Evolutionary conservation across 2,113 vertebrate genomes (phyloP), one percentile per base, ranked within the genome.

Genomic region (Tichodroma muraria): DNA sequence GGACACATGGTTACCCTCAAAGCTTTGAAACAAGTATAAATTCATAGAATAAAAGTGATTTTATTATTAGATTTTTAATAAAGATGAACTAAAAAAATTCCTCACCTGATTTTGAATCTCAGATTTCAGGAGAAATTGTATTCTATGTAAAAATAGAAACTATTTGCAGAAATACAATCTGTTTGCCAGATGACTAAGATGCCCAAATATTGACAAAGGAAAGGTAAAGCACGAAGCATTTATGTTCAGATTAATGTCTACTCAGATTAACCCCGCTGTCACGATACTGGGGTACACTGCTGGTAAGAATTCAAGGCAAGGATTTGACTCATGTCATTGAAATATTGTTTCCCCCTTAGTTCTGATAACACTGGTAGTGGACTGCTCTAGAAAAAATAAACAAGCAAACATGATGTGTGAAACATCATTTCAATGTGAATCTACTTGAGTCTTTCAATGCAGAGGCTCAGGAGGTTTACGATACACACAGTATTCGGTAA

Each of bases 401-500:
- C 44, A 77, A 95, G 60, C 88, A 86, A 96, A 90, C 33, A 82
- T 86, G 94, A 97, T 54, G 85, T 91, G 68, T 63, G 64, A 94
- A 95, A 90, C 91, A 85, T 78, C 76, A 95, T 93, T 91, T 96
- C 92, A 90, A 80, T 60, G 70, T 56, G 45, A 91, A 94, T 97
- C 94, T 88, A 97, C 91, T 96, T 45, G 88, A 95, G 86, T 90
- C 90, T 91, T 97, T 92, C 79, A 84, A 96, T 4, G 96, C 90
- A 94, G 95, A 97, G 96, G 96, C 94, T 96, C 91, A 87, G 96
- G 90, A 92, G 69, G 63, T 97, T 95, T 95, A 97, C 75, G 25
- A 97, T 97, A 97, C 96, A 98, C 98, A 98, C 98, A 98, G 98
- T 98, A 98, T 98, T 96, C 96, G 98, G 98, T 98, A 97, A 89